A percentile compares a stretch with the other conserved stretches of the same genome.
These are phyloP conservation scores for Drosophila jambulina DNA, from an alignment of 1,140 invertebrate genomes.

Conservation along the genomic window DNA sequence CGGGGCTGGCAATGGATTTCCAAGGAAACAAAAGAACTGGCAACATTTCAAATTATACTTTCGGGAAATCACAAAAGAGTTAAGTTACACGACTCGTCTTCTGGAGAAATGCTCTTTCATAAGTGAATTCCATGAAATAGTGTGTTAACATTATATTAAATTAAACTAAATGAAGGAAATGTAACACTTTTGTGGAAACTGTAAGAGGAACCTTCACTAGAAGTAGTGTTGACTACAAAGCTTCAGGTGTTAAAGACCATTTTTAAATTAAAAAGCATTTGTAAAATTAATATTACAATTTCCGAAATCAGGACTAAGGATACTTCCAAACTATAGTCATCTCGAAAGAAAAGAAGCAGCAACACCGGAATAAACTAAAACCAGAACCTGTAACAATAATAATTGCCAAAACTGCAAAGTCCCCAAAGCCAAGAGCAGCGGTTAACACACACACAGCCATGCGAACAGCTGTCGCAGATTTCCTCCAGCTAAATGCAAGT, in stretches of 20 bases:
- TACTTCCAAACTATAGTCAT: too few relatives aligned
- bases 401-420: background rate
- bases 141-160: background rate
- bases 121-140: background rate
- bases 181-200: background rate
- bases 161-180: background rate
- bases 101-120: background rate
- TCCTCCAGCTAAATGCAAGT: constrained; percentile 23
- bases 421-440: background rate
- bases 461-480: constrained; percentile 31
- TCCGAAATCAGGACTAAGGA: background rate
- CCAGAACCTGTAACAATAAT: too few relatives aligned
- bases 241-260: background rate
- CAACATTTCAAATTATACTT: background rate
- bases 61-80: background rate
- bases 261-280: background rate
- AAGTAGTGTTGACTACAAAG: background rate
- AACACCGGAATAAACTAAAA: too few relatives aligned
- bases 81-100: background rate
- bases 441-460: background rate
- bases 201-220: background rate
- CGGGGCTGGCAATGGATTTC: background rate
- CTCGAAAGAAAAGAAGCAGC: too few relatives aligned
- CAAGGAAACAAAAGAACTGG: background rate
- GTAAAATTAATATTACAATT: background rate